A percentile compares a stretch with the other conserved stretches of the same genome.
phyloP scores from a whole-genome alignment of 2,797 vertebrate species.

The Sebastes baramenuke region DNA sequence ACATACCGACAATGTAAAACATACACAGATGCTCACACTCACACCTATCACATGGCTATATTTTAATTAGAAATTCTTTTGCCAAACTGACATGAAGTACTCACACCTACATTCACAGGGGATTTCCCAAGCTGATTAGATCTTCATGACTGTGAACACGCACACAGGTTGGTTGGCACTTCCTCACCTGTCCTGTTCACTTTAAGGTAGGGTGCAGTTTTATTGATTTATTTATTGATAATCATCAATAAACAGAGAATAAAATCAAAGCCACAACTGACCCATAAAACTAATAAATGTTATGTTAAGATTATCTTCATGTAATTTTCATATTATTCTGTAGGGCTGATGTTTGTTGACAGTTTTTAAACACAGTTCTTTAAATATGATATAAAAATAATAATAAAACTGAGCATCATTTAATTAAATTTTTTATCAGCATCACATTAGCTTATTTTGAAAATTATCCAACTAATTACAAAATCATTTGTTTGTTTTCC shows the following conservation, averaged over 20 bases:
- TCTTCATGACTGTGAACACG: neutral
- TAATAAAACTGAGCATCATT: too few relatives aligned
- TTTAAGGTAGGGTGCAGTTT: neutral
- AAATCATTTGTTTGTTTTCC: too few relatives aligned
- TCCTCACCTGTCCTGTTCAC: neutral
- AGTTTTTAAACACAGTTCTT: too few relatives aligned
- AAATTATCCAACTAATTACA: too few relatives aligned
- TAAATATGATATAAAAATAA: neutral
- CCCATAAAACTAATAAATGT: neutral
- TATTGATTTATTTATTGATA: neutral
- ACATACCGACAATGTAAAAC: too few relatives aligned
- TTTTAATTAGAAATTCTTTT: neutral
- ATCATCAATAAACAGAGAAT: neutral
- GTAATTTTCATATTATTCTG: neutral
- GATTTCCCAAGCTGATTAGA: too few relatives aligned
- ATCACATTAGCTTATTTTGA: too few relatives aligned
- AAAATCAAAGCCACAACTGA: neutral
- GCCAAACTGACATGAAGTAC: too few relatives aligned
- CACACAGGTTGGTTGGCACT: neutral
- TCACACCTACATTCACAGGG: too few relatives aligned
- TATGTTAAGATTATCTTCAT: neutral
- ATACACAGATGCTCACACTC: neutral
- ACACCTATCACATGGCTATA: neutral
- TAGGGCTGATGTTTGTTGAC: too few relatives aligned
- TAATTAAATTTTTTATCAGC: too few relatives aligned